Percentiles rank a stretch among this genome's conserved stretches.
These are phyloP conservation scores for Nestor notabilis DNA, from an alignment of 2,113 vertebrate species.

Conservation along the genomic window DNA sequence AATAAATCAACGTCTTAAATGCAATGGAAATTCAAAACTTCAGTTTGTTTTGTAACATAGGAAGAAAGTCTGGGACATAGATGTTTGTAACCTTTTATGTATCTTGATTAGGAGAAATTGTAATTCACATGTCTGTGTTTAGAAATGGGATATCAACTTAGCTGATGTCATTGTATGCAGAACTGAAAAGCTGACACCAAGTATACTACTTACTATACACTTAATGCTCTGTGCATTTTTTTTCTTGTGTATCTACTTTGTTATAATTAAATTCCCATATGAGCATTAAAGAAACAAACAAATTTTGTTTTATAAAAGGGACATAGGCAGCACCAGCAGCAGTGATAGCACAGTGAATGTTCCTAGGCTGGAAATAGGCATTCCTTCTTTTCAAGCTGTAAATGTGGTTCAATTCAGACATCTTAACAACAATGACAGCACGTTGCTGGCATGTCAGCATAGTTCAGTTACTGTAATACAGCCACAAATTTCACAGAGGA, in stretches of 20 bases:
- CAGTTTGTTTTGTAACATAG: slow-evolving; percentile 35
- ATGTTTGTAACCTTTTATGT: slow-evolving; percentile 43
- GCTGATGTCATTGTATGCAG: neutral
- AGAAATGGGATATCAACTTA: neutral
- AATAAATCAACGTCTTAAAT: slow-evolving; percentile 58
- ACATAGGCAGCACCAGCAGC: neutral
- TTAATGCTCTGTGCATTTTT: neutral
- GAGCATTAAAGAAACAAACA: neutral
- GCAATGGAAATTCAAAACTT: slow-evolving; percentile 55
- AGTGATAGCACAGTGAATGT: neutral
- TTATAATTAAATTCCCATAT: neutral
- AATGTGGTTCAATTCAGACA: neutral
- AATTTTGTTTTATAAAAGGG: neutral
- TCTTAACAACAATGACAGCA: neutral
- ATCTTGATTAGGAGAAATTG: neutral
- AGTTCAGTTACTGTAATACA: neutral
- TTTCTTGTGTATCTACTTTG: neutral
- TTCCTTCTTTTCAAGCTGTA: neutral
- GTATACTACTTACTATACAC: neutral
- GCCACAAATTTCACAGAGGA: neutral
- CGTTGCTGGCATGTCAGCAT: neutral
- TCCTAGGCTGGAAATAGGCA: neutral
- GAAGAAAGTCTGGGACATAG: neutral
- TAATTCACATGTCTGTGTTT: neutral
- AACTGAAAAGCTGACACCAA: neutral